Evolutionary conservation across 2,113 vertebrate species (phyloP), one percentile per base, ranked within the genome.

Genomic region (Rhinoderma darwinii): DNA sequence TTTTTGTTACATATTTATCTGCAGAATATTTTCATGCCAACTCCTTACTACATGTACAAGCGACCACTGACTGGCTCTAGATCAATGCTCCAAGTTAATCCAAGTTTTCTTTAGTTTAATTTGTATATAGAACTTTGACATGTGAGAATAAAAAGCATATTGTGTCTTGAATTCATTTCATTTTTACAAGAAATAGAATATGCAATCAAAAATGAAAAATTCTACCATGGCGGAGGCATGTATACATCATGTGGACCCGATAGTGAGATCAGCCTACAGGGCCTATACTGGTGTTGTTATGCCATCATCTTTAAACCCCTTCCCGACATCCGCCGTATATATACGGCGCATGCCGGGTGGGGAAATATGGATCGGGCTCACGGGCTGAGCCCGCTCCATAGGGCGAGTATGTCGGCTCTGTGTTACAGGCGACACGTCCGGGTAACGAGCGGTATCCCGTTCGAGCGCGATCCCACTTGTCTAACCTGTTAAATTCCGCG

Each of bases 81-180:
- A 78, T 78, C n/a, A 78, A 51, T 77, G n/a, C 5, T 15, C 30
- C 47, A 9, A 22, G 27, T 0, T 39, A 56, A 14, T 80, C 56
- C 56, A 59, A 61, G 35, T 17, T 81, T 61, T 84, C 10, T 59
- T 84, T 84, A 56, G 47, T 37, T 75, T 32, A 56, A 84, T 37
- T 61, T 75, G 70, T 43, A 35, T 37, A 61, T 17, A 59, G 27
- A 75, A 84, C 50, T 61, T 75, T 61, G 68, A 20, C 12, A 56
- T 74, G 32, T 84, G 82, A 59, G 18, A 75, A 84, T 84, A 70
- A 84, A 75, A 84, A 84, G 51, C 70, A 84, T 39, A 84, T 84
- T 84, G 73, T 44, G 9, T 44, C 37, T 79, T 54, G 27, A 32
- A 43, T 43, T 43, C 37, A n/a, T 43, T 74, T 74, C 9, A 43